Conservation (phyloP, 2,888 invertebrate genomes). For the Temnothorax rugatulus region DNA sequence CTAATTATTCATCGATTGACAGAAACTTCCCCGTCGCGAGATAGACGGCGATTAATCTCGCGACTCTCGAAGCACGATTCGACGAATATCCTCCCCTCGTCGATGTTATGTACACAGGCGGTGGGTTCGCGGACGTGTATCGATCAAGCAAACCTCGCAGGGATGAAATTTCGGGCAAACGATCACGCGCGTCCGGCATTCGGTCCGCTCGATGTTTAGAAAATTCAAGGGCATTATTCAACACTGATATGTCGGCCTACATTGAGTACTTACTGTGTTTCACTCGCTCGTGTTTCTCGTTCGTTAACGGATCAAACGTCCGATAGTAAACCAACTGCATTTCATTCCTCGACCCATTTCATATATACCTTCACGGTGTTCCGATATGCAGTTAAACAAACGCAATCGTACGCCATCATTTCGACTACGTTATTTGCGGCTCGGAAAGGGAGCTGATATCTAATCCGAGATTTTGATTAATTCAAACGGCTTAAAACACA, state of each 20-base stretch:
- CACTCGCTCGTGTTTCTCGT: conserved; percentile 3
- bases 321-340: not conserved
- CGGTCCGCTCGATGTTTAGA: conserved; percentile 13
- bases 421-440: not conserved
- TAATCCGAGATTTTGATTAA: conserved; percentile 16
- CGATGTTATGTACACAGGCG: conserved; percentile 8
- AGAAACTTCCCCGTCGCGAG: conserved; percentile 9
- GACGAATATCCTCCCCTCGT: conserved; percentile 13
- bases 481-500: conserved; percentile 20
- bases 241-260: conserved; percentile 63
- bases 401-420: conserved; percentile 33
- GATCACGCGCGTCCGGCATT: conserved; percentile 22
- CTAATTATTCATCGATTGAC: conserved; percentile 41
- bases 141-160: conserved; percentile 31
- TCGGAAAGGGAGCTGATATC: not conserved
- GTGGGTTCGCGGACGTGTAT: conserved; percentile 16
- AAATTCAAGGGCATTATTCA: conserved; percentile 40
- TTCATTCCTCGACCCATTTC: not conserved
- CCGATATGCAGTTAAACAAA: conserved; percentile 26
- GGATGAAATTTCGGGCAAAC: conserved; percentile 3
- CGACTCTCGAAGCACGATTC: not conserved
- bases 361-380: not conserved
- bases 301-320: not conserved
- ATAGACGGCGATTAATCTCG: conserved; percentile 40
- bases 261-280: conserved; percentile 6